Conservation (phyloP, 2,888 invertebrate species). For the Xestia ashworthii region DNA sequence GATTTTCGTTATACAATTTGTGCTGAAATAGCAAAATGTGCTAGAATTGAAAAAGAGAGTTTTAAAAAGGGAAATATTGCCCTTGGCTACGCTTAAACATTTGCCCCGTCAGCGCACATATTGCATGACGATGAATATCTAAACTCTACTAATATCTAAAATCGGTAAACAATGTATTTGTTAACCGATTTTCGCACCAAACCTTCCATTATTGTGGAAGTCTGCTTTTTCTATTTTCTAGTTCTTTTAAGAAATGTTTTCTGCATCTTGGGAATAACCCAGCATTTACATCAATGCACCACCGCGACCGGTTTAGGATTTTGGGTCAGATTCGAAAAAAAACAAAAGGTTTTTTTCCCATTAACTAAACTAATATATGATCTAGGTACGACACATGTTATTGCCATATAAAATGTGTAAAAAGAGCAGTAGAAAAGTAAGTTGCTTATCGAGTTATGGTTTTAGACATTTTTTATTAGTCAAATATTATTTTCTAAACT, state of each 20-base stretch:
- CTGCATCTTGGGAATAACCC: not conserved
- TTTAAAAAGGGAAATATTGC: constrained; percentile 8
- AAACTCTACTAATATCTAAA: not conserved
- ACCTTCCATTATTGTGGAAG: not conserved
- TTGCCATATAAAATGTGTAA: not conserved
- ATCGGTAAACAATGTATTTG: not conserved
- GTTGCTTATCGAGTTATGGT: not conserved
- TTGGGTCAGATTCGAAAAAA: too few species aligned
- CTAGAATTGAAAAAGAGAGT: not conserved
- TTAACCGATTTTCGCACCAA: constrained; percentile 9
- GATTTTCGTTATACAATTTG: not conserved
- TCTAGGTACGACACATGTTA: not conserved
- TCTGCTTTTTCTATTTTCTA: not conserved
- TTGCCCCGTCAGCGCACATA: constrained; percentile 33
- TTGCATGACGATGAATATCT: constrained; percentile 18
- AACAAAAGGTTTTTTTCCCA: too few species aligned
- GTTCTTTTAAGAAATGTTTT: not conserved
- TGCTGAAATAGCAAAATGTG: not conserved
- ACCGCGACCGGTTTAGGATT: not conserved
- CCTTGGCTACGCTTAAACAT: not conserved
- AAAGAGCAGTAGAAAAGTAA: not conserved
- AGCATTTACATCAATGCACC: not conserved
- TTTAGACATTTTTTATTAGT: not conserved
- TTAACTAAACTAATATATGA: too few species aligned
- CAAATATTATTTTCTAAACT: not conserved